Evolutionary conservation across 2,888 invertebrate genomes (phyloP).

Genomic region (Lasioglossum morio): DNA sequence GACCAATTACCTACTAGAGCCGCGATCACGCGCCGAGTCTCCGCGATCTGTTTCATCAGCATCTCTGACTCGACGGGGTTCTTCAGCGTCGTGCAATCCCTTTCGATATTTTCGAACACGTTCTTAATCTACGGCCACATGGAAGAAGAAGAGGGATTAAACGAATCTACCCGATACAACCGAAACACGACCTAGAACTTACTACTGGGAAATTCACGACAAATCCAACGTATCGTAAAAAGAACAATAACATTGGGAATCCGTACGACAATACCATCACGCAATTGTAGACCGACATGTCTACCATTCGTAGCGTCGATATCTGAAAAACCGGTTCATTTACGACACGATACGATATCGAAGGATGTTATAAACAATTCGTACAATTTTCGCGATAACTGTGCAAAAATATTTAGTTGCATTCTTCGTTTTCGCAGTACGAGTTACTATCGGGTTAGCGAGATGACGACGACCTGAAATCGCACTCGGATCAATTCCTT

Average conservation of each 20-base stretch:
- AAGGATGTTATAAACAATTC: too few species aligned
- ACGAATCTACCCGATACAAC: too few species aligned
- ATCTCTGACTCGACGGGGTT: neutral
- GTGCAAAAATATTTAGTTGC: too few species aligned
- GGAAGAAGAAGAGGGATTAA: neutral
- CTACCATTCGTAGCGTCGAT: neutral
- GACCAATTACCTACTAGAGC: neutral
- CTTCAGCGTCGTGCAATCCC: neutral
- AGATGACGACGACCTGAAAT: too few species aligned
- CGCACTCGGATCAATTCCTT: too few species aligned
- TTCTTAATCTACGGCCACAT: neutral
- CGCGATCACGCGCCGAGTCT: neutral
- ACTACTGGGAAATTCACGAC: neutral
- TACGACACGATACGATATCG: too few species aligned
- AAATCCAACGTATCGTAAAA: constrained; percentile 7
- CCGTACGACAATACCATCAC: neutral
- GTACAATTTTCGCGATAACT: too few species aligned
- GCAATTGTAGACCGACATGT: neutral
- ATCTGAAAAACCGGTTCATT: neutral
- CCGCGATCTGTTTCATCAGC: neutral
- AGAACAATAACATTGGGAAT: neutral
- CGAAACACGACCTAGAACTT: neutral
- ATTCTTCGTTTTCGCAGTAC: too few species aligned
- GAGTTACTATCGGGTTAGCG: too few species aligned
- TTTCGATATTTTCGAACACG: neutral